These are phyloP conservation scores for Pituophis catenifer DNA, from an alignment of 2,113 vertebrate species.

Conservation along the genomic window DNA sequence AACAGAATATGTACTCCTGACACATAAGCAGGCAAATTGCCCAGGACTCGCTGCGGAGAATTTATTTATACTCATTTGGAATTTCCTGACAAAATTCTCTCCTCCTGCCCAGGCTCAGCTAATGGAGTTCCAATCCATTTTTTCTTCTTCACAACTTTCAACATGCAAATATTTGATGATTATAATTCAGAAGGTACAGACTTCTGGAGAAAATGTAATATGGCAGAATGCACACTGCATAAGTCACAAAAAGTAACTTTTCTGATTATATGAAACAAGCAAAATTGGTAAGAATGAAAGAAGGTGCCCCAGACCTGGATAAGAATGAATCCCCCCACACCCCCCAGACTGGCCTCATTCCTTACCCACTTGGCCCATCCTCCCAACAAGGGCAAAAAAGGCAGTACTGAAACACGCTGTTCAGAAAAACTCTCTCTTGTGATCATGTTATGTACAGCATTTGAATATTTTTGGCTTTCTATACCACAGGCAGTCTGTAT, in stretches of 20 bases:
- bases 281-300: neutral
- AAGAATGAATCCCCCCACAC: neutral
- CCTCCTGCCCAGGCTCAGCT: slow-evolving; percentile 61
- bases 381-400: slow-evolving; percentile 33
- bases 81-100: slow-evolving; percentile 85
- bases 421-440: slow-evolving; percentile 44
- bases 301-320: neutral
- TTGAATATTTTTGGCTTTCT: slow-evolving; percentile 32
- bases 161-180: neutral
- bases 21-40: slow-evolving; percentile 69
- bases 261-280: neutral
- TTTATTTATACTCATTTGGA: slow-evolving; percentile 82
- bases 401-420: slow-evolving; percentile 35
- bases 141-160: slow-evolving; percentile 33
- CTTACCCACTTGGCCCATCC: neutral
- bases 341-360: neutral
- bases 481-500: slow-evolving; percentile 11
- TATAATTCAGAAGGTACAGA: slow-evolving; percentile 24
- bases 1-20: slow-evolving; percentile 59
- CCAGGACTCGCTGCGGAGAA: slow-evolving; percentile 65
- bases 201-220: neutral
- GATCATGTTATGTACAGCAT: neutral
- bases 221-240: neutral
- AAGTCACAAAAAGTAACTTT: neutral
- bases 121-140: slow-evolving; percentile 55